These are phyloP conservation scores for Lepidotrigona ventralis DNA, from an alignment of 1,140 invertebrate genomes.

Conservation along the genomic window DNA sequence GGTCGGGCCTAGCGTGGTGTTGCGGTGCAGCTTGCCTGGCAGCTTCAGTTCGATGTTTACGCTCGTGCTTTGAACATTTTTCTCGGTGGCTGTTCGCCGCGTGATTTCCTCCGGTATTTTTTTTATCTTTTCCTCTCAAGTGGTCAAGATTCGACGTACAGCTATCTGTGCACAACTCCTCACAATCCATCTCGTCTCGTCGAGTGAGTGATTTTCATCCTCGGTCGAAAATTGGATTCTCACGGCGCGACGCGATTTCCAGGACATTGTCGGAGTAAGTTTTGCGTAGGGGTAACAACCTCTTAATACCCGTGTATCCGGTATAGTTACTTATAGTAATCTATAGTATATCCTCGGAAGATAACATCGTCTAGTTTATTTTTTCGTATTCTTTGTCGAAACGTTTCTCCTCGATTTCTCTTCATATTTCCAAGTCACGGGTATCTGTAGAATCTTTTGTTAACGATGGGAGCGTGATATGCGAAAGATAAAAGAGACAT, in stretches of 20 bases:
- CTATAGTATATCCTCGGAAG: background rate
- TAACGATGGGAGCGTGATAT: background rate
- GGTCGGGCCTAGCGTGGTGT: conserved; percentile 59
- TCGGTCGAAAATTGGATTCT: background rate
- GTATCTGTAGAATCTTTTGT: background rate
- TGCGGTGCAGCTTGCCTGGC: conserved; percentile 65
- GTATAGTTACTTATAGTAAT: background rate
- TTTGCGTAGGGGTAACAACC: conserved; percentile 20
- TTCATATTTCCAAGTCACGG: background rate
- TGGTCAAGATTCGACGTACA: background rate
- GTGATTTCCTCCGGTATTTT: conserved; percentile 4
- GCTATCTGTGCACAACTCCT: background rate
- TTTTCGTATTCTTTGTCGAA: conserved; percentile 12
- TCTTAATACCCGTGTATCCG: background rate
- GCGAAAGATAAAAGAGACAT: background rate
- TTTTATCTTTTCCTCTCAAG: background rate
- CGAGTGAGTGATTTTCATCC: conserved; percentile 7
- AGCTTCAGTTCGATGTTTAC: conserved; percentile 73
- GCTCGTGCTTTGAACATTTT: conserved; percentile 73
- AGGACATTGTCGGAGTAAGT: background rate
- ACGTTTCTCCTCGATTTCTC: background rate
- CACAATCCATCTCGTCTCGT: background rate
- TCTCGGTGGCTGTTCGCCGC: conserved; percentile 32
- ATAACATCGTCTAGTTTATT: conserved; percentile 4
- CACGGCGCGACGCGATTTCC: background rate